Base-by-base conservation (phyloP, 2,888 invertebrate species). In the Parnassius mnemosyne region DNA sequence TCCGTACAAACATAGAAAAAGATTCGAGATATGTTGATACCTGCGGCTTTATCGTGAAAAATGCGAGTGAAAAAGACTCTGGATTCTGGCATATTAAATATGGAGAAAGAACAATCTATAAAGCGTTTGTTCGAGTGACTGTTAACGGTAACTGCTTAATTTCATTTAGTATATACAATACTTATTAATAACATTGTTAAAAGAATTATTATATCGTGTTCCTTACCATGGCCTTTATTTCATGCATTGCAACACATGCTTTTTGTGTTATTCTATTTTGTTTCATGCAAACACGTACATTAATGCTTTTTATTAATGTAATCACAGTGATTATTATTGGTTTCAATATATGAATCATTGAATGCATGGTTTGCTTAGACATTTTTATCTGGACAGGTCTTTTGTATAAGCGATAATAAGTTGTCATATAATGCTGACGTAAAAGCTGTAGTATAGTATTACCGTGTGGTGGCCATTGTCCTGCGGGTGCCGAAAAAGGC, bases 51-150 rank as follows among this genome's bases (percentile, higher is more conserved):
- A 72, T 82, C 47, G 72, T 84, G 1, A 74, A 60, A 41, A 69
- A 73, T 51, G 72, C 84, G 2, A 68, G 64, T 10, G 53, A 50
- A 11, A 58, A 42, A 9, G 75, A 83, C 25, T 67, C 60, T 61
- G 89, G 89, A 57, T 61, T 57, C 13, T 89, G 88, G 87, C 66
- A 71, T 47, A 87, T 89, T 55, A 66, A 69, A 2, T 86, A 79
- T 65, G 87, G 84, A 64, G 66, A 70, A n/a, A 69, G 59, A 63
- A 79, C 81, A 2, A 68, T 68, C 43, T 80, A 82, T 63, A 78
- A 68, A 71, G 84, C 84, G 2, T 61, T 66, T 13, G 71, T 83
- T 61, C 49, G 68, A 25, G 79, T 88, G 3, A 69, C 61, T 55
- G 80, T 87, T 20, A 67, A 70, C 66, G 84, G 85, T 87, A 81